Conservation (phyloP, 2,113 vertebrate genomes). For the Himantopus leucocephalus region DNA sequence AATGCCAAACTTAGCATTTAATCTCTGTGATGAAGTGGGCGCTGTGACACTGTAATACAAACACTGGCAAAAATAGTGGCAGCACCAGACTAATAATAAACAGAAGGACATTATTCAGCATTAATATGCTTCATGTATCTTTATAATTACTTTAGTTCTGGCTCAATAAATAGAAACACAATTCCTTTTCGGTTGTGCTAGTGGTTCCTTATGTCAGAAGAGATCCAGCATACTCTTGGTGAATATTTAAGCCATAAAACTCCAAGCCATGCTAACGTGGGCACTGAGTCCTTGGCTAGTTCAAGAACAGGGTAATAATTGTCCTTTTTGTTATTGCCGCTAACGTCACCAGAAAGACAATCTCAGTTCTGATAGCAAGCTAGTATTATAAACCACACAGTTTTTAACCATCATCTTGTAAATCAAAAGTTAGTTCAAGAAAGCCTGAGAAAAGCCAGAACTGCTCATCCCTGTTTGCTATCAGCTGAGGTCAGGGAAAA, state of each 20-base stretch:
- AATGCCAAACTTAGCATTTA: slow-evolving; percentile 13
- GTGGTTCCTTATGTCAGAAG: background rate
- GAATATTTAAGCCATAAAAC: background rate
- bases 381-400: background rate
- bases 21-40: background rate
- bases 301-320: background rate
- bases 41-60: background rate
- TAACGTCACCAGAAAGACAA: background rate
- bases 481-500: background rate
- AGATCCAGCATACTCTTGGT: background rate
- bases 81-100: background rate
- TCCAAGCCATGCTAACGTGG: background rate
- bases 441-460: background rate
- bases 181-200: background rate
- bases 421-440: background rate
- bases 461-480: background rate
- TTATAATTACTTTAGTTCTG: background rate
- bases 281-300: background rate
- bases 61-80: background rate
- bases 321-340: background rate
- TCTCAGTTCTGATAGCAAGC: background rate
- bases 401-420: background rate
- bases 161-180: background rate
- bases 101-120: background rate
- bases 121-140: background rate